Evolutionary conservation across 2,888 invertebrate species (phyloP), one percentile per base, ranked within the genome.

Genomic region (Antheraea assamensis): DNA sequence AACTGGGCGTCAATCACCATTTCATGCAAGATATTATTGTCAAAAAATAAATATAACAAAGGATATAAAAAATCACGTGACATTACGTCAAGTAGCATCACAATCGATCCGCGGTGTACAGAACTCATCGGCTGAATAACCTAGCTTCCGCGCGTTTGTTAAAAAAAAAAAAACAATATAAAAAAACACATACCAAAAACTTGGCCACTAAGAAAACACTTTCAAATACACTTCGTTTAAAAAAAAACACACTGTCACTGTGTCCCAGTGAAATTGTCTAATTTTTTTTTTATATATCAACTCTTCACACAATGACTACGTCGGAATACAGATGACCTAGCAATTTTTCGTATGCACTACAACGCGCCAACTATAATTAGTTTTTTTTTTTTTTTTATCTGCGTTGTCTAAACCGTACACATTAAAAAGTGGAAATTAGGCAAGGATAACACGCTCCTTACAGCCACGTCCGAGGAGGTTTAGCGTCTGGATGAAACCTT

Each of bases 361-460:
- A 35, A 68, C n/a, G n/a, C 86, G 87, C 87, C 61, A 7, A 64
- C 30, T 27, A 64, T 30, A 30, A 64, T 64, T 30, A 30, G 87
- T 87, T 88, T 88, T 81, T 79, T 83, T 79, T 83, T 79, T 68
- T 68, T 27, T 61, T 1, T 35, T 42, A 42, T 42, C 42, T 42
- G 42, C 8, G 15, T 17, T 30, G 61, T 58, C 58, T 58, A 58
- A 58, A 58, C 58, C 58, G 61, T 64, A 64, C 30, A 64, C 27
- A 68, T 35, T 68, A 21, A 35, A 42, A 68, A 10, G 68, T 10
- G 3, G 4, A 68, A 35, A 68, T 68, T 68, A 75, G 79, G 86
- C 85, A 84, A 91, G 91, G 90, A 91, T 85, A 86, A 85, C 61
- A 30, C 78, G 81, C 82, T 90, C 91, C 91, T 88, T 87, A 76